A percentile compares a stretch with the other conserved stretches of the same genome.
Evolutionary conservation across 2,113 vertebrate species (phyloP).

Genomic region (Promerops cafer): DNA sequence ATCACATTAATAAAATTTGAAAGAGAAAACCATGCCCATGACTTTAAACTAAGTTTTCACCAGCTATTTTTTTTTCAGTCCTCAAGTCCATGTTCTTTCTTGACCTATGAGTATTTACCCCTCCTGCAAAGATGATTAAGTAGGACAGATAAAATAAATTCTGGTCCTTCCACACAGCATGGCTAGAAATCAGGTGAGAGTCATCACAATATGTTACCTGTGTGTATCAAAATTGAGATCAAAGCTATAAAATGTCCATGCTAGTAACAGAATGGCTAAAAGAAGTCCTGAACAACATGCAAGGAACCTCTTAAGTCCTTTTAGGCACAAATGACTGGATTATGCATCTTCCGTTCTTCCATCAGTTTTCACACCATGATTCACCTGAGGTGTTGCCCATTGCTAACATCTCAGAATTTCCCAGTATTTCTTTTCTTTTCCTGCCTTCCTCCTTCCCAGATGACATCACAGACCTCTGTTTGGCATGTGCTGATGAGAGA

Average conservation of each 20-base stretch:
- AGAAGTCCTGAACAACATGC: not conserved
- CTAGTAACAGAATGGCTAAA: not conserved
- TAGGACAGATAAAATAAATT: not conserved
- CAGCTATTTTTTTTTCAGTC: not conserved
- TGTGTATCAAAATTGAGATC: not conserved
- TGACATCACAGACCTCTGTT: not conserved
- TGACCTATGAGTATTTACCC: not conserved
- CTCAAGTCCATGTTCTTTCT: not conserved
- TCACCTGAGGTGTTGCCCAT: not conserved
- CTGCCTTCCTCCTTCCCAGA: not conserved
- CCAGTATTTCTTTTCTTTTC: not conserved
- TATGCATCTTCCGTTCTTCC: not conserved
- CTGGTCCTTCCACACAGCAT: not conserved
- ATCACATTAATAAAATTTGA: not conserved
- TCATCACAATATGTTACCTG: fast-evolving
- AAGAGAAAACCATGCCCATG: not conserved
- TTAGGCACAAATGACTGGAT: not conserved
- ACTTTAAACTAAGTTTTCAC: not conserved
- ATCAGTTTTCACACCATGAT: not conserved
- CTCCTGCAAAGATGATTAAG: not conserved
- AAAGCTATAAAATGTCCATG: not conserved
- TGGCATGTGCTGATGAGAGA: not conserved
- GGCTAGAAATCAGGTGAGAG: not conserved
- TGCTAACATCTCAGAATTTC: not conserved
- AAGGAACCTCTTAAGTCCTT: not conserved